Evolutionary conservation across 2,113 vertebrate species (phyloP), one percentile per base, ranked within the genome.

Genomic region (Chaetodon auriga): DNA sequence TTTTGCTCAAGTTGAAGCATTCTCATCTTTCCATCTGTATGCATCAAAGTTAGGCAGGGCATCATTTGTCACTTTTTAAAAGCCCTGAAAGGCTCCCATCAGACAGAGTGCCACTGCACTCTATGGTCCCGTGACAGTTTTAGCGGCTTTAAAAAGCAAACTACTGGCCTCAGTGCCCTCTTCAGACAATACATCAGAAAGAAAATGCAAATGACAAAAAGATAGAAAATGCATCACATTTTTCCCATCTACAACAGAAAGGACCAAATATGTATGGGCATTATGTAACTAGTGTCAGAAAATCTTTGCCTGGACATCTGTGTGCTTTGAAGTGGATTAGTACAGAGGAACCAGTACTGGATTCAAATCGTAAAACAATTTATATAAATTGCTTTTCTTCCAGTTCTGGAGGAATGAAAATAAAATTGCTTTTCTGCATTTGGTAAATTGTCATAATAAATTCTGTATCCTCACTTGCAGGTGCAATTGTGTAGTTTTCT

Each of bases 221-320:
- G n/a, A 58, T 55, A 38, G 1, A 45, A 45, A 9, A 60, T 58
- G 35, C 0, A 18, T 55, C 15, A 41, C 11, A 57, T 25, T 21
- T 46, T 11, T 19, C 9, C 13, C 45, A 25, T 51, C 13, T 13
- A 38, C 7, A 19, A 23, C 19, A 49, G 55, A 16, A 62, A 51
- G 62, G 0, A 62, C 23, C 10, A 21, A n/a, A 53, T 5, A 1
- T 18, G 9, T 41, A 49, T 45, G 36, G 43, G 19, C 14, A 41
- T 78, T 48, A 78, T 68, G 43, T 38, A 60, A 78, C 15, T 53
- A 60, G 25, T 12, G 5, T 9, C 36, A 43, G 55, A 21, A 41
- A 63, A 72, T 36, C 43, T 65, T 21, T 54, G 30, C 41, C 57
- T 25, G 23, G 45, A 68, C 54, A 55, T 75, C 63, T 63, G 15